Evolutionary conservation across 2,113 vertebrate species (phyloP).

Genomic region (Salvator merianae): DNA sequence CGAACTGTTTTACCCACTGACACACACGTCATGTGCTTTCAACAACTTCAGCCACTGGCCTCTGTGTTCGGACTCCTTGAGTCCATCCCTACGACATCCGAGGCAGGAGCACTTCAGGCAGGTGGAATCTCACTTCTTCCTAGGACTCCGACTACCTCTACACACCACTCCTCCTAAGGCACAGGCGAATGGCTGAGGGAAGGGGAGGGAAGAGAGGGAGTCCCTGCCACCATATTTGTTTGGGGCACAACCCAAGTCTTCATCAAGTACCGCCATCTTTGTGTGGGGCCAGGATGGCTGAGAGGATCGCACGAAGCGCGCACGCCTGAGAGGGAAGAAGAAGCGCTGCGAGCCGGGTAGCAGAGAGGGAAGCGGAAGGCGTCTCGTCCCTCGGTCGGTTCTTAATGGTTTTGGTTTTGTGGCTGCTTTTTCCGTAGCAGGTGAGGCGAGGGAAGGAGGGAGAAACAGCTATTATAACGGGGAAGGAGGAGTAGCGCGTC

Average conservation of each 20-base stretch:
- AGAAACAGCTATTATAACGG: background rate
- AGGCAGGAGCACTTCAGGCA: background rate
- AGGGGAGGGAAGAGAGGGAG: accelerated
- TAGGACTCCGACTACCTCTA: background rate
- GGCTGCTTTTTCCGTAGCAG: background rate
- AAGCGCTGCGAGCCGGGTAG: accelerated
- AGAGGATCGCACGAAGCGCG: too few relatives aligned
- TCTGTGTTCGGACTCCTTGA: background rate
- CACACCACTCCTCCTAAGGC: too few relatives aligned
- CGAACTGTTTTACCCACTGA: accelerated
- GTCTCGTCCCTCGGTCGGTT: background rate
- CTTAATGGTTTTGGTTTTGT: background rate
- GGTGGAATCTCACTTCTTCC: background rate
- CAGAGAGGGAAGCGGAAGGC: background rate
- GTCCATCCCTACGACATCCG: background rate
- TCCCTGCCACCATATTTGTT: conserved; percentile 34
- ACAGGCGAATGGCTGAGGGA: accelerated
- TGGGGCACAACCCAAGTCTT: background rate
- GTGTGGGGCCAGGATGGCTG: too few relatives aligned
- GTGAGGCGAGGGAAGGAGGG: background rate
- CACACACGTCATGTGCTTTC: accelerated
- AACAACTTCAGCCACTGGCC: background rate
- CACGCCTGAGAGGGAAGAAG: background rate
- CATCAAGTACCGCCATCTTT: background rate
- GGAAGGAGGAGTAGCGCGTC: background rate